These are phyloP conservation scores for Xerus inauris DNA, from an alignment of 2,113 vertebrate species.

Conservation along the genomic window DNA sequence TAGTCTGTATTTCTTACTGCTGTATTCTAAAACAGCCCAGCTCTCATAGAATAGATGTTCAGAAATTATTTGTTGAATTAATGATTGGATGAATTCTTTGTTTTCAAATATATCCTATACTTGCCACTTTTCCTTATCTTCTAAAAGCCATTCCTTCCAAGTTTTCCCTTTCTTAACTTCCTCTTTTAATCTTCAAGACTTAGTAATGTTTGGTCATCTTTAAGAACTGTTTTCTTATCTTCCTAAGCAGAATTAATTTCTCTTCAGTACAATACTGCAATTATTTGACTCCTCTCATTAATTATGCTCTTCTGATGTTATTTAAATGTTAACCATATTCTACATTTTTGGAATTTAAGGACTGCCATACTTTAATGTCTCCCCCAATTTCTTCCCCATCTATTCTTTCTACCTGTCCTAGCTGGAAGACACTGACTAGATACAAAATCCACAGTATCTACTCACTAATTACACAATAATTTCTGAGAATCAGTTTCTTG, in stretches of 20 bases:
- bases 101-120: neutral
- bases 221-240: neutral
- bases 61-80: constrained; percentile 27
- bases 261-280: neutral
- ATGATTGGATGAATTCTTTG: neutral
- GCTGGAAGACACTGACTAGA: neutral
- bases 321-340: neutral
- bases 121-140: neutral
- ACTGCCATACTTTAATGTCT: neutral
- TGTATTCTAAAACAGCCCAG: neutral
- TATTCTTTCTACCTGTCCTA: neutral
- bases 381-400: neutral
- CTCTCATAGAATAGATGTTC: neutral
- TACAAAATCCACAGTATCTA: neutral
- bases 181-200: constrained; percentile 8
- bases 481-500: neutral
- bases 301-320: neutral
- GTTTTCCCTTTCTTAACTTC: neutral
- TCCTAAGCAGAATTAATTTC: constrained; percentile 23
- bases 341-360: neutral
- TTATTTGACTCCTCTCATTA: neutral
- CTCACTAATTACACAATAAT: neutral
- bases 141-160: neutral
- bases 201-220: neutral
- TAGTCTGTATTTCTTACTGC: too few relatives aligned